Conservation (phyloP, 2,113 vertebrate species). For the Heloderma charlesbogerti region DNA sequence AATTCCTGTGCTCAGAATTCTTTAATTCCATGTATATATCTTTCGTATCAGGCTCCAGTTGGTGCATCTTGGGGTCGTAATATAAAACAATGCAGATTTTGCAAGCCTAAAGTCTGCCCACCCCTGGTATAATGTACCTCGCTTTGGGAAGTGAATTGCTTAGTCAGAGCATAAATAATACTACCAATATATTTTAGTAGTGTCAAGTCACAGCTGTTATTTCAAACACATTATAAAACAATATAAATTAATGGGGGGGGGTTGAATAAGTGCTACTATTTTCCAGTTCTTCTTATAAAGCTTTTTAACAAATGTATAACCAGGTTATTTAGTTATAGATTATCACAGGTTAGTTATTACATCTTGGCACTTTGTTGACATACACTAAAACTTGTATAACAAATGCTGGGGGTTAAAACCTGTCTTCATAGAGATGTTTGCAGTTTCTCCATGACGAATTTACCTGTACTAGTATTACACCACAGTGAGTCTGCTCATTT, state of each 20-base stretch:
- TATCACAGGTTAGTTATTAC: slow-evolving; percentile 75
- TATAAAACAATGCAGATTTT: too few species aligned
- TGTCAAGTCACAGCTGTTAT: slow-evolving; percentile 67
- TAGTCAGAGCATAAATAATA: slow-evolving; percentile 38
- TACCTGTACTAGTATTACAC: slow-evolving; percentile 55
- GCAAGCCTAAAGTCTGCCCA: too few species aligned
- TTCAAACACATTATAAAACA: slow-evolving; percentile 68
- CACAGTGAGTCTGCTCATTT: slow-evolving; percentile 65
- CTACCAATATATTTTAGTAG: slow-evolving; percentile 66
- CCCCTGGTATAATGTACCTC: slow-evolving; percentile 50
- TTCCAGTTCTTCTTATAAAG: slow-evolving; percentile 56
- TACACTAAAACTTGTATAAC: slow-evolving; percentile 62
- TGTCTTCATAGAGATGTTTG: slow-evolving; percentile 53
- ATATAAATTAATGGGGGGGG: slow-evolving; percentile 63
- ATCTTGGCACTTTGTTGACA: slow-evolving; percentile 62
- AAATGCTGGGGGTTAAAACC: slow-evolving; percentile 44
- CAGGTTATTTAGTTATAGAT: slow-evolving; percentile 57
- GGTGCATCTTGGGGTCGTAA: too few species aligned
- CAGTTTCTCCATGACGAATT: slow-evolving; percentile 63
- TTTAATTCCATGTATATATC: too few species aligned
- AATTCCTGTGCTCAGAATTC: too few species aligned
- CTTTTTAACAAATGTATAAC: slow-evolving; percentile 61
- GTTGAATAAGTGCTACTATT: slow-evolving; percentile 70
- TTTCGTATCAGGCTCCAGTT: too few species aligned
- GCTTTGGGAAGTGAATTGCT: slow-evolving; percentile 65